Evolutionary conservation across 2,888 invertebrate genomes (phyloP), one percentile per base, ranked within the genome.

Genomic region (Nomada goodeniana): DNA sequence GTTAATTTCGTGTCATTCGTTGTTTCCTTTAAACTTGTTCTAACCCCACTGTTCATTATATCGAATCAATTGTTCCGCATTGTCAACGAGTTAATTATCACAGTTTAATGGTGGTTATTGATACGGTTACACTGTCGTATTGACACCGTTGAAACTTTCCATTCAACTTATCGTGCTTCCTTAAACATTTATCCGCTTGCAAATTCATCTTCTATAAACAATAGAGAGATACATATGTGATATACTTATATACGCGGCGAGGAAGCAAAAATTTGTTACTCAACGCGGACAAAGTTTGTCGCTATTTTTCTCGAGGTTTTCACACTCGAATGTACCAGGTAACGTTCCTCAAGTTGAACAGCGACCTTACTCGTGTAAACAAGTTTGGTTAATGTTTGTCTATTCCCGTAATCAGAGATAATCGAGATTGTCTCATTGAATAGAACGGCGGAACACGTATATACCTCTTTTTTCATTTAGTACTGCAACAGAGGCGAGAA

Each of bases 41-140:
- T 23, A 70, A 52, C 60, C 9, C 26, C 69, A 23, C 47, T 53
- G 60, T 11, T 11, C n/a, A 52, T 47, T 61, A 26, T 70, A 68
- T 29, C 26, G 52, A 76, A 73, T 85, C 79, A 85, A 53, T 79
- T 85, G 76, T 79, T 76, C 65, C 71, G 64, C 61, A 80, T 77
- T 85, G 76, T 85, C 72, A 71, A 69, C 68, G 23, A 64, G 76
- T 63, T 74, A 85, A 77, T 85, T 85, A 82, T 55, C 57, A 70
- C 73, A 71, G 59, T 55, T 69, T n/a, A 57, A 47, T 52, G 55
- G 53, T 53, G 23, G 20, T 53, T 44, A 47, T 26, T 18, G 44
- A 53, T 42, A 71, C 36, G 44, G 60, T 55, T 47, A 69, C 26
- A 63, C 36, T 7, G 29, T 47, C 5, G 23, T 61, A 23, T 53